A percentile compares a stretch with the other conserved stretches of the same genome.
Evolutionary conservation across 2,888 invertebrate genomes (phyloP).

Genomic region (Idaea aversata): DNA sequence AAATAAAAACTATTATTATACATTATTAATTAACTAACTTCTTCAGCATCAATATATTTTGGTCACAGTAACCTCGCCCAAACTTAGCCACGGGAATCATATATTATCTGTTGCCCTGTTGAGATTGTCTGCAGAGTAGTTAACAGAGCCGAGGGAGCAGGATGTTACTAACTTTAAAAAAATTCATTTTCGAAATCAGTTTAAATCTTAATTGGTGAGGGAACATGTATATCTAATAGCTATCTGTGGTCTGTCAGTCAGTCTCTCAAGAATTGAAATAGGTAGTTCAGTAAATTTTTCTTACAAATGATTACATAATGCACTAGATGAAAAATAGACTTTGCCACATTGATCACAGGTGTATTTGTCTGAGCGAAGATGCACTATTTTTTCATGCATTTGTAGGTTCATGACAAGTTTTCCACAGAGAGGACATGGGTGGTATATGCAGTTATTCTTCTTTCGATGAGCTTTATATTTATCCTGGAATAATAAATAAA

Average conservation of each 20-base stretch:
- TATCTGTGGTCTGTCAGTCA: not conserved
- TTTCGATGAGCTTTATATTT: conserved; percentile 24
- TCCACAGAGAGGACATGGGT: conserved; percentile 31
- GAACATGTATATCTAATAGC: not conserved
- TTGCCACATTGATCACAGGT: conserved; percentile 37
- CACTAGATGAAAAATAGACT: conserved; percentile 29
- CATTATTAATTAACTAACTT: not conserved
- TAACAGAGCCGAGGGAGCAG: not conserved
- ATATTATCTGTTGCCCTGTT: not conserved
- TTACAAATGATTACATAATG: conserved; percentile 31
- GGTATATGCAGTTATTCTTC: conserved; percentile 23
- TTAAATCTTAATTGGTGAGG: not conserved
- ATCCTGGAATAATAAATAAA: conserved; percentile 17
- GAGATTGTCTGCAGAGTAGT: too few relatives aligned
- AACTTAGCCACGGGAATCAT: not conserved
- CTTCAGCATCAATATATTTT: not conserved
- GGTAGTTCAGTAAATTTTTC: conserved; percentile 5
- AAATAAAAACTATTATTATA: not conserved
- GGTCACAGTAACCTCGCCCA: not conserved
- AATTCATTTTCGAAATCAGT: conserved; percentile 2
- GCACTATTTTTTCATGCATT: conserved; percentile 28
- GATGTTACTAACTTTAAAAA: not conserved
- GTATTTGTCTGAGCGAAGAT: conserved; percentile 25
- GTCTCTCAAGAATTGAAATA: not conserved
- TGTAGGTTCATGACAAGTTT: conserved; percentile 32